phyloP scores from a whole-genome alignment of 2,113 vertebrate species.

The Pardalotus punctatus region DNA sequence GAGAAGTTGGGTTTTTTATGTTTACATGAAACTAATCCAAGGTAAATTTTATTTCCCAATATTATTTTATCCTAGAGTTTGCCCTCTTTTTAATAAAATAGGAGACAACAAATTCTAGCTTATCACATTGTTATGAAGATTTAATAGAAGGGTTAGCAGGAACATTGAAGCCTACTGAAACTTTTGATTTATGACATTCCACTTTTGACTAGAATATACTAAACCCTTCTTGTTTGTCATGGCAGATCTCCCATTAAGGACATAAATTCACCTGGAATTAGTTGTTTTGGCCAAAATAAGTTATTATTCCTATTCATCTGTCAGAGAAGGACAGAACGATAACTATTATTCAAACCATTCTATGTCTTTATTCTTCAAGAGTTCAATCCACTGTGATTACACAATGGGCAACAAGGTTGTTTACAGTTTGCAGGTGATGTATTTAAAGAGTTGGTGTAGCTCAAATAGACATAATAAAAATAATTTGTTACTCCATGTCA shows the following conservation, averaged over 20 bases:
- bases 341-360: background rate
- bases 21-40: conserved; percentile 64
- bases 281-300: conserved; percentile 27
- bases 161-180: background rate
- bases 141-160: background rate
- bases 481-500: background rate
- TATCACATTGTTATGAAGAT: background rate
- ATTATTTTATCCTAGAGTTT: conserved; percentile 21
- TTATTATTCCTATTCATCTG: background rate
- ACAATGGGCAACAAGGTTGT: background rate
- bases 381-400: background rate
- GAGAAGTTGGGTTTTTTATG: conserved; percentile 30
- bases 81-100: background rate
- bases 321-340: background rate
- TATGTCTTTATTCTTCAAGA: background rate
- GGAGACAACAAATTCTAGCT: background rate
- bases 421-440: background rate
- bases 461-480: background rate
- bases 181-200: conserved; percentile 21
- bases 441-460: background rate
- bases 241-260: conserved; percentile 13
- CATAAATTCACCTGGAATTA: conserved; percentile 28
- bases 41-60: conserved; percentile 59
- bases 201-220: background rate
- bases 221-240: conserved; percentile 27